A percentile compares a stretch with the other conserved stretches of the same genome.
Conservation (phyloP, 2,888 invertebrate genomes). For the Spisula solida region DNA sequence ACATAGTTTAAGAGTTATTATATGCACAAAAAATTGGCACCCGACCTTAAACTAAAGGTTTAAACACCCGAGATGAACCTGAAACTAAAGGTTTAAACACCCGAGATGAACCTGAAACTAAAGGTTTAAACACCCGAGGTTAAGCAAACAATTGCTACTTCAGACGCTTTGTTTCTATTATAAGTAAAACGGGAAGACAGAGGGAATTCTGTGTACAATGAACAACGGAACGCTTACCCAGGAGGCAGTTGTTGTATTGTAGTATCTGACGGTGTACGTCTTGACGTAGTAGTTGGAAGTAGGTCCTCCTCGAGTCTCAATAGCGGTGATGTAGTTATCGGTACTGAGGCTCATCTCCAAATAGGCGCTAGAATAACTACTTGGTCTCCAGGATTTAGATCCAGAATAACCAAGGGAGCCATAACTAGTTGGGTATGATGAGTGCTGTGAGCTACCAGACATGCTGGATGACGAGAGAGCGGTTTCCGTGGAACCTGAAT, state of each 20-base stretch:
- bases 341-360: conserved; percentile 48
- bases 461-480: conserved; percentile 29
- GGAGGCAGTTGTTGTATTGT: conserved; percentile 56
- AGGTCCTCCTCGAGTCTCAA: conserved; percentile 72
- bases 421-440: conserved; percentile 37
- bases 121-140: no score
- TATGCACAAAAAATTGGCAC: no score
- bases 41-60: no score
- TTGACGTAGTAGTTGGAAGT: conserved; percentile 66
- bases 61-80: no score
- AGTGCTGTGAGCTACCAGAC: conserved; percentile 27
- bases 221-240: no score
- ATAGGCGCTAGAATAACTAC: conserved; percentile 36
- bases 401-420: conserved; percentile 40
- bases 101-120: no score
- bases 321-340: conserved; percentile 68
- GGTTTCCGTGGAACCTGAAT: conserved; percentile 43
- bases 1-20: no score
- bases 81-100: no score
- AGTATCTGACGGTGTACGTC: conserved; percentile 68
- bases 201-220: no score
- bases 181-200: no score
- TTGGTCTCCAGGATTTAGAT: conserved; percentile 57
- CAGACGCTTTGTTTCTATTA: no score
- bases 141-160: no score